Evolutionary conservation across 2,797 vertebrate species (phyloP).

Genomic region (Gambusia yucatana): DNA sequence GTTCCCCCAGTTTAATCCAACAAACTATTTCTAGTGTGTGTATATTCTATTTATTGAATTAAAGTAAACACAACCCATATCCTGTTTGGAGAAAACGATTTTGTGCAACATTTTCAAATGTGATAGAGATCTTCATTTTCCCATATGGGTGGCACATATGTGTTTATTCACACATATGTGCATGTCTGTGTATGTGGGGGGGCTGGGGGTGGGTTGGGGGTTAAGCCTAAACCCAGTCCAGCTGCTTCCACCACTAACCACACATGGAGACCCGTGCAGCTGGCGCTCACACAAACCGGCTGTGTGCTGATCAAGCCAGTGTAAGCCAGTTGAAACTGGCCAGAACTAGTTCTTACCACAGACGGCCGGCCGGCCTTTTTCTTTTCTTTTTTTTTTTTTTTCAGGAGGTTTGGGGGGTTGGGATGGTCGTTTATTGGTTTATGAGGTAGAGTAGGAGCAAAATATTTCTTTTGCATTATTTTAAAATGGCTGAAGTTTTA

Average conservation of each 20-base stretch:
- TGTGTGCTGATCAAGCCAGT: slow-evolving; percentile 76
- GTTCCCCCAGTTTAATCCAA: not conserved
- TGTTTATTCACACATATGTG: slow-evolving; percentile 14
- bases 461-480: slow-evolving; percentile 38
- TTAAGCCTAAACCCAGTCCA: slow-evolving; percentile 51
- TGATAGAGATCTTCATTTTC: slow-evolving; percentile 15
- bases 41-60: not conserved
- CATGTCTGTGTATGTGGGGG: slow-evolving; percentile 1
- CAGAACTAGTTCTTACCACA: slow-evolving; percentile 71
- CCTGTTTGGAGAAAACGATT: slow-evolving; percentile 4
- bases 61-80: not conserved
- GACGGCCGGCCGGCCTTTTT: slow-evolving; percentile 45
- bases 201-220: slow-evolving; percentile 11
- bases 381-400: slow-evolving; percentile 58
- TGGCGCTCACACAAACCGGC: slow-evolving; percentile 80
- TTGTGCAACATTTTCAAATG: not conserved
- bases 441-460: slow-evolving; percentile 37
- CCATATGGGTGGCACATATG: slow-evolving; percentile 35
- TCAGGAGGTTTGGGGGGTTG: slow-evolving; percentile 17
- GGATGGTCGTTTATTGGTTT: slow-evolving; percentile 60
- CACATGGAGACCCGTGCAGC: slow-evolving; percentile 61
- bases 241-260: slow-evolving; percentile 73
- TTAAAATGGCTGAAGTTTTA: slow-evolving; percentile 40
- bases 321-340: slow-evolving; percentile 76
- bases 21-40: not conserved